phyloP scores from a whole-genome alignment of 2,113 vertebrate genomes.

The Suncus etruscus region DNA sequence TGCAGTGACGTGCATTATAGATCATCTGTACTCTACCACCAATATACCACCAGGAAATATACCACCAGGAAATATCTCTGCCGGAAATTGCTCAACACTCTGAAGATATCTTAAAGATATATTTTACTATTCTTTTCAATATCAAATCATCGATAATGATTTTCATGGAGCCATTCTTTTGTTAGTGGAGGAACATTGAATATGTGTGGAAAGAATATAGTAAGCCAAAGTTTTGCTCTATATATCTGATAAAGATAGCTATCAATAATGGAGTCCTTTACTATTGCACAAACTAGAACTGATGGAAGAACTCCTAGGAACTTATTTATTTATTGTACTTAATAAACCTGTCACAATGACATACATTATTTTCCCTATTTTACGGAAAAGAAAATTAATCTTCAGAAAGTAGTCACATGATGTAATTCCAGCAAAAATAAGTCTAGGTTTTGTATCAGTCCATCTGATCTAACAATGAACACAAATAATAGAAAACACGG shows the following conservation, averaged over 20 bases:
- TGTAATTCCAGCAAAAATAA: slow-evolving; percentile 8
- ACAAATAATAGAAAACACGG: background rate
- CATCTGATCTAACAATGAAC: background rate
- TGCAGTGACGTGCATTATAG: background rate
- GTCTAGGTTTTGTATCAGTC: slow-evolving; percentile 30
- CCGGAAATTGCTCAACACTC: background rate
- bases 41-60: background rate
- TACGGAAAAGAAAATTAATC: slow-evolving; percentile 30
- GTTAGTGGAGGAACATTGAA: background rate
- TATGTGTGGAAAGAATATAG: background rate
- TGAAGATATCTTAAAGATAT: slow-evolving; percentile 19
- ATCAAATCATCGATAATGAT: slow-evolving; percentile 10
- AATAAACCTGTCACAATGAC: background rate
- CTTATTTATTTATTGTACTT: slow-evolving; percentile 20
- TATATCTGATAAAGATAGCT: background rate
- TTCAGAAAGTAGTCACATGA: slow-evolving; percentile 35
- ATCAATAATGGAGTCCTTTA: slow-evolving; percentile 14
- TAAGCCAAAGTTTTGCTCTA: slow-evolving; percentile 5
- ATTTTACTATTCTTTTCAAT: background rate
- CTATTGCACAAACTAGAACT: background rate
- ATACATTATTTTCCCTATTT: slow-evolving; percentile 8
- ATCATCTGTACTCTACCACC: background rate
- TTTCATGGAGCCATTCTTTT: slow-evolving; percentile 34
- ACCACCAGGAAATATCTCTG: background rate
- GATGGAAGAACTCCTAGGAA: background rate